These are phyloP conservation scores for Phyllotreta striolata DNA, from an alignment of 2,888 invertebrate species.

Conservation along the genomic window DNA sequence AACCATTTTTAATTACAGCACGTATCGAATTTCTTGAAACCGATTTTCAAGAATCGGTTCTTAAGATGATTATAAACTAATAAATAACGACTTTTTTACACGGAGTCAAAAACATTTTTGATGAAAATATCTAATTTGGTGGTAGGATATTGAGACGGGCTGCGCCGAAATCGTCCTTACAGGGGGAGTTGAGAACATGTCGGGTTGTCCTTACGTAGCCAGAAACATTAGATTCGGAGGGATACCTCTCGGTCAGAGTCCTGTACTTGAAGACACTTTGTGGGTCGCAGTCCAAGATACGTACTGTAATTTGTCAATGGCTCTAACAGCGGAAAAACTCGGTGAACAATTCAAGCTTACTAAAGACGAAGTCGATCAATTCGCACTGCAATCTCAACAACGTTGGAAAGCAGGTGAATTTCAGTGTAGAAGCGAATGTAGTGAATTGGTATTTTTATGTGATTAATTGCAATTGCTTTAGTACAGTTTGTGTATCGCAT, in stretches of 20 bases:
- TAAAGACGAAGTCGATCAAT: constrained; percentile 85
- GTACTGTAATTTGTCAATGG: constrained; percentile 94
- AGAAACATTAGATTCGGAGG: constrained; percentile 92
- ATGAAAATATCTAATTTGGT: constrained; percentile 6
- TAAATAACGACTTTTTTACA: background rate
- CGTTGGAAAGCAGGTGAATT: constrained; percentile 82
- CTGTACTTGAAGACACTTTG: constrained; percentile 85
- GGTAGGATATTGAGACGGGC: constrained; percentile 81
- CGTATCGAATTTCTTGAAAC: constrained; percentile 3
- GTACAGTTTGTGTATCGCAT: background rate
- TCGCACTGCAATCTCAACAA: constrained; percentile 84
- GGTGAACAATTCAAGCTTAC: constrained; percentile 85
- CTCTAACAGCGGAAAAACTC: constrained; percentile 92
- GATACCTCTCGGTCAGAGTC: constrained; percentile 78
- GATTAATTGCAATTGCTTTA: background rate
- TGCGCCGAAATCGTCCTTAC: constrained; percentile 86
- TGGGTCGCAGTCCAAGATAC: constrained; percentile 91
- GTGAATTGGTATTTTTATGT: constrained; percentile 1
- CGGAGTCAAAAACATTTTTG: background rate
- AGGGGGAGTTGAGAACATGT: constrained; percentile 97
- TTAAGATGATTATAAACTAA: no score
- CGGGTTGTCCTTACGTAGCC: constrained; percentile 86
- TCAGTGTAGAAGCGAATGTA: background rate
- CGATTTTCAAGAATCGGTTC: no score
- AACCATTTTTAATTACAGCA: constrained; percentile 9